Evolutionary conservation across 2,888 invertebrate genomes (phyloP).

Genomic region (Acleris holmiana): DNA sequence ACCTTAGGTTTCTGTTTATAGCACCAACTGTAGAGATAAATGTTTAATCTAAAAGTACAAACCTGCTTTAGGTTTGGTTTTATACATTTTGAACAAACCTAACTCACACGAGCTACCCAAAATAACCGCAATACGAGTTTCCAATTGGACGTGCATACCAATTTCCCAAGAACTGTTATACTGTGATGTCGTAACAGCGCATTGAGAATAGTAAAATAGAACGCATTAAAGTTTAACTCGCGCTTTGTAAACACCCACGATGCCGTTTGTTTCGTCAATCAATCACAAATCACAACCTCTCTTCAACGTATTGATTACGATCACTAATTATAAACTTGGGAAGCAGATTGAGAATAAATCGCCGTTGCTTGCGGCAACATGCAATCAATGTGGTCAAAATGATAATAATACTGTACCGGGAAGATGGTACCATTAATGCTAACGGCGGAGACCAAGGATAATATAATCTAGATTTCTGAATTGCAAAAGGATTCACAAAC

Average conservation of each 20-base stretch:
- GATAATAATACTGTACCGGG: too few relatives aligned
- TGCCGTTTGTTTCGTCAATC: constrained; percentile 55
- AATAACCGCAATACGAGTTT: constrained; percentile 14
- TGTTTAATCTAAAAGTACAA: background rate
- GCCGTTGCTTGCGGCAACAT: background rate
- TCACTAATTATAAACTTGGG: constrained; percentile 26
- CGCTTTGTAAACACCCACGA: constrained; percentile 57
- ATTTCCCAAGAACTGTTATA: constrained; percentile 30
- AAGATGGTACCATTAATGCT: too few relatives aligned
- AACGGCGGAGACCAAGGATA: too few relatives aligned
- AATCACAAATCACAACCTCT: constrained; percentile 56
- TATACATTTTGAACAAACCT: background rate
- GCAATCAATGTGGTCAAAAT: background rate
- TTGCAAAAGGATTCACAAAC: too few relatives aligned
- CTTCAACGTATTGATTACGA: constrained; percentile 51
- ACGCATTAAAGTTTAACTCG: constrained; percentile 51
- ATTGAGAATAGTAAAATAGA: constrained; percentile 51
- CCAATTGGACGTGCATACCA: constrained; percentile 14
- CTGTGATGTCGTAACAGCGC: constrained; percentile 37
- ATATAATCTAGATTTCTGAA: too few relatives aligned
- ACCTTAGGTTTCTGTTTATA: constrained; percentile 6
- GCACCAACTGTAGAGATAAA: background rate
- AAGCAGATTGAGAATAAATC: constrained; percentile 1
- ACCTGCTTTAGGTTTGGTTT: background rate
- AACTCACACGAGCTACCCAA: background rate